phyloP scores from a whole-genome alignment of 1,140 invertebrate species.

The Tetranychus urticae region DNA sequence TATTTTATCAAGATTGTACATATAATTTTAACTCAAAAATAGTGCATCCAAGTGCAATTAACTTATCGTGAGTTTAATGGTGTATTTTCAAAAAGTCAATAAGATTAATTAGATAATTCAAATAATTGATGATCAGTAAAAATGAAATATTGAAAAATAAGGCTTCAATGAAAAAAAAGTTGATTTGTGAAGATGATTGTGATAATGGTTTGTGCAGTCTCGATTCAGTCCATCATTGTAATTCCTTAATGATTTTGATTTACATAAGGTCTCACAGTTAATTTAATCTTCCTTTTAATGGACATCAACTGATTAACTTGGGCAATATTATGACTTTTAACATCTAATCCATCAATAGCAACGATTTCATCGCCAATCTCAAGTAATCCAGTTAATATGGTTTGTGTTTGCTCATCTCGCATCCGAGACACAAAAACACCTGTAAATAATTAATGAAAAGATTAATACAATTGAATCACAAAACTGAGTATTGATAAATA shows the following conservation, averaged over 20 bases:
- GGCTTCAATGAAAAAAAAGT: no score
- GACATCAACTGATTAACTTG: constrained; percentile 11
- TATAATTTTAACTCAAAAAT: no score
- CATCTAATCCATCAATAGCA: constrained; percentile 17
- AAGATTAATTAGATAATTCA: no score
- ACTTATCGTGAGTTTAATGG: no score
- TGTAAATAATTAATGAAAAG: constrained; percentile 10
- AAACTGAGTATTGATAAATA: neutral
- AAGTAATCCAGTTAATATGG: constrained; percentile 18
- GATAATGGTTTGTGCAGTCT: no score
- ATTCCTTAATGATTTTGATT: constrained; percentile 15
- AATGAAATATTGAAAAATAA: no score
- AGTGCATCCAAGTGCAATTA: no score
- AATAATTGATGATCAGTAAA: no score
- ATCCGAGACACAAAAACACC: constrained; percentile 21
- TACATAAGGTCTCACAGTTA: constrained; percentile 8
- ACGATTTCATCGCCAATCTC: constrained; percentile 21
- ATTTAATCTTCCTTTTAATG: constrained; percentile 7
- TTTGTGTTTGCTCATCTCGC: constrained; percentile 15
- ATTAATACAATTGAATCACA: neutral
- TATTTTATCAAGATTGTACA: no score
- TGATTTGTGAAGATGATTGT: no score
- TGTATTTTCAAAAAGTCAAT: no score
- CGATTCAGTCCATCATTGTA: no score
- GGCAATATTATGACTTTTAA: constrained; percentile 9